Percentiles rank a stretch among this genome's conserved stretches.
Evolutionary conservation across 2,888 invertebrate genomes (phyloP).

Genomic region (Drosophila kokeensis): DNA sequence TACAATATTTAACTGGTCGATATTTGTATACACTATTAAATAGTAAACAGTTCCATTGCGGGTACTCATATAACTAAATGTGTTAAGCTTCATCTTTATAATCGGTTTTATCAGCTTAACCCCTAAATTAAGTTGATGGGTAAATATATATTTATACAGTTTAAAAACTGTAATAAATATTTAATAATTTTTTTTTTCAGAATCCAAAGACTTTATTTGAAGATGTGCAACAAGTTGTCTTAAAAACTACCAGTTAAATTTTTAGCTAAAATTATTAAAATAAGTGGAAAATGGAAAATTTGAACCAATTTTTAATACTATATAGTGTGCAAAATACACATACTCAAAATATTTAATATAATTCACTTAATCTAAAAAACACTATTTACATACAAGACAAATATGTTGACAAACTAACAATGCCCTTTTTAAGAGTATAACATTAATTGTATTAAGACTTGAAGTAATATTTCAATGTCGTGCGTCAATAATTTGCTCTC

Average conservation of each 20-base stretch:
- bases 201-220: background rate
- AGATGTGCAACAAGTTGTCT: background rate
- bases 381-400: background rate
- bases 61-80: background rate
- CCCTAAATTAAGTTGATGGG: background rate
- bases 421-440: constrained; percentile 10
- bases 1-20: background rate
- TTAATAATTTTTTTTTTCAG: background rate
- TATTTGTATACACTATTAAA: constrained; percentile 29
- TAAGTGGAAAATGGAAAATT: background rate
- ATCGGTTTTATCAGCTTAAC: background rate
- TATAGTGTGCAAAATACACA: accelerated
- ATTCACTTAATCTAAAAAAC: background rate
- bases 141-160: background rate
- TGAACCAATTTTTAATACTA: background rate
- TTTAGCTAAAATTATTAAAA: background rate
- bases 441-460: constrained; percentile 35
- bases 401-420: background rate
- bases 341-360: background rate
- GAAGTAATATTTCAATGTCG: constrained; percentile 62
- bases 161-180: background rate
- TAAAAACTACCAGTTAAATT: background rate
- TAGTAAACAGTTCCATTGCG: background rate
- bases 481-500: constrained; percentile 62
- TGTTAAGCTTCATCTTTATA: background rate